Evolutionary conservation across 2,113 vertebrate species (phyloP).

Genomic region (Procavia capensis): DNA sequence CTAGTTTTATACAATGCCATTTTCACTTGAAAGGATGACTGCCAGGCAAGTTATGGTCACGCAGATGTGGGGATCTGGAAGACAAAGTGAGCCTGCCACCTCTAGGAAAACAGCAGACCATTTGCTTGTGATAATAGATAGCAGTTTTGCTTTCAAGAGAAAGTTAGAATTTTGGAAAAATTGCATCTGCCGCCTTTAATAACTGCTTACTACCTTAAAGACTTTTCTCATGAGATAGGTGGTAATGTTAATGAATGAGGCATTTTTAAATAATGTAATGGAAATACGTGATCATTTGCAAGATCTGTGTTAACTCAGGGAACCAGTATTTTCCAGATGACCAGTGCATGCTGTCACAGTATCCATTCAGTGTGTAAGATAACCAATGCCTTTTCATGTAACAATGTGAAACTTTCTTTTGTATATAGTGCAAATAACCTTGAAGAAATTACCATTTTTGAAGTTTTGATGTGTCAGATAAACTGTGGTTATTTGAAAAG

Average conservation of each 20-base stretch:
- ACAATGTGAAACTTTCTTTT: neutral
- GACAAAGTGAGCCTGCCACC: neutral
- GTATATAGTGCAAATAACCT: neutral
- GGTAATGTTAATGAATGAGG: neutral
- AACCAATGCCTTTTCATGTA: neutral
- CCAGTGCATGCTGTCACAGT: neutral
- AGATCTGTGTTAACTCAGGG: neutral
- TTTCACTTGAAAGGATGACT: no score
- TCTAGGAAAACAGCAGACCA: no score
- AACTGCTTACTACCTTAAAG: no score
- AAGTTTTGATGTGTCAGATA: neutral
- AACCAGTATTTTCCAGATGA: constrained; percentile 6
- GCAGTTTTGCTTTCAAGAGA: neutral
- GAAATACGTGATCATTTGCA: neutral
- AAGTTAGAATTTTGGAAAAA: constrained; percentile 28
- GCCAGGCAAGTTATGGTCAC: no score
- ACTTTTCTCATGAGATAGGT: neutral
- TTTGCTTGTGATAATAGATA: constrained; percentile 1
- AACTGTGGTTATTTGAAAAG: neutral
- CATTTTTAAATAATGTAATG: neutral
- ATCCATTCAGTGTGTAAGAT: neutral
- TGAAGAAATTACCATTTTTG: neutral
- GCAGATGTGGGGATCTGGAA: neutral
- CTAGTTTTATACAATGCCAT: neutral
- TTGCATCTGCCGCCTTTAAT: neutral